Evolutionary conservation across 2,113 vertebrate species (phyloP).

Genomic region (Herpailurus yagouaroundi): DNA sequence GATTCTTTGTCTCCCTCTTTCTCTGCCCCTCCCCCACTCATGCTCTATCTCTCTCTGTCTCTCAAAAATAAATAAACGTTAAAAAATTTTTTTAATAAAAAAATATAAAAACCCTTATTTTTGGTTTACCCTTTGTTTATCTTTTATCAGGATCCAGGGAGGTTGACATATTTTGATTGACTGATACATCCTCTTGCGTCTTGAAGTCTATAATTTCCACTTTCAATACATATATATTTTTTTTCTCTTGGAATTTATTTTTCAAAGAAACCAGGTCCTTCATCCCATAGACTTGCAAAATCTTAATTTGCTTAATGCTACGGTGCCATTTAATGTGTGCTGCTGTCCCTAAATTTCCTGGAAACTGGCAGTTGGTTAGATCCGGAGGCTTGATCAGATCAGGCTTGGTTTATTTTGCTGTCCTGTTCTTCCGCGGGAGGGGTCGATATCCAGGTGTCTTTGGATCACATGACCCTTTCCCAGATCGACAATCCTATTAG

Average conservation of each 20-base stretch:
- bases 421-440: background rate
- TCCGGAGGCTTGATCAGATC: background rate
- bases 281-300: background rate
- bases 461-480: background rate
- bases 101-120: background rate
- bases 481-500: background rate
- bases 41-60: too few species aligned
- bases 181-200: background rate
- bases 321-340: background rate
- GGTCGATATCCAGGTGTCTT: background rate
- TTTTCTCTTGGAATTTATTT: background rate
- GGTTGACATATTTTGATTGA: background rate
- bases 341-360: background rate
- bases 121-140: background rate
- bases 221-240: background rate
- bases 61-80: too few species aligned
- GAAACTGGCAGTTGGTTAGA: background rate
- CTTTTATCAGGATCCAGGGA: background rate
- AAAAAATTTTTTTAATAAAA: too few species aligned
- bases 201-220: background rate
- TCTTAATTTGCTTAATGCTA: background rate
- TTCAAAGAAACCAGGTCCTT: background rate
- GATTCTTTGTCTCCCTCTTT: too few species aligned
- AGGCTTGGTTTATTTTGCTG: slow-evolving; percentile 29
- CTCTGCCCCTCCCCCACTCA: too few species aligned